Evolutionary conservation across 2,888 invertebrate genomes (phyloP).

Genomic region (Clostera curtula): DNA sequence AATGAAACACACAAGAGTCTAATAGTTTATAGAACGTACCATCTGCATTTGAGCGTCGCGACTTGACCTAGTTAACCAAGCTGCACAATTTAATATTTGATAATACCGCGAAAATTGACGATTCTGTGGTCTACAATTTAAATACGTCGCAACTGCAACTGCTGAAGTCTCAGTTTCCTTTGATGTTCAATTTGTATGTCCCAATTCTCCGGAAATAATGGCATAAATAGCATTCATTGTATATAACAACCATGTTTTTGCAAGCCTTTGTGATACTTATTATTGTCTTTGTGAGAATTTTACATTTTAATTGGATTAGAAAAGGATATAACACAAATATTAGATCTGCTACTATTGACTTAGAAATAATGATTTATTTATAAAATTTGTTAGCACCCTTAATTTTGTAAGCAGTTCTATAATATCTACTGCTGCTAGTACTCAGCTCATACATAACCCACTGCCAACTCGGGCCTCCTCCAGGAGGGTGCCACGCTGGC

Average conservation of each 20-base stretch:
- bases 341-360: neutral
- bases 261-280: slow-evolving; percentile 27
- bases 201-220: slow-evolving; percentile 31
- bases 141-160: slow-evolving; percentile 10
- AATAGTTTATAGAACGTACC: slow-evolving; percentile 13
- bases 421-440: too few species aligned
- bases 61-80: slow-evolving; percentile 25
- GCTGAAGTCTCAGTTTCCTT: slow-evolving; percentile 12
- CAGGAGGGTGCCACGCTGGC: too few species aligned
- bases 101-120: slow-evolving; percentile 22
- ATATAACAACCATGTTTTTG: slow-evolving; percentile 29
- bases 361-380: slow-evolving; percentile 7
- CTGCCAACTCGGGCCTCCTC: too few species aligned
- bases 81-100: slow-evolving; percentile 23
- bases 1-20: slow-evolving; percentile 16
- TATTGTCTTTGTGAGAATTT: slow-evolving; percentile 15
- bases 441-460: too few species aligned
- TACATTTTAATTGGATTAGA: slow-evolving; percentile 11
- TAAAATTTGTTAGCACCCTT: slow-evolving; percentile 5
- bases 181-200: slow-evolving; percentile 12
- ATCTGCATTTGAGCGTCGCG: slow-evolving; percentile 20
- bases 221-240: slow-evolving; percentile 28
- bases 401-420: too few species aligned
- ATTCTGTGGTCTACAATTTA: slow-evolving; percentile 9
- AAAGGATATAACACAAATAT: slow-evolving; percentile 10